Evolutionary conservation across 2,797 vertebrate genomes (phyloP).

Genomic region (Manis pentadactyla): DNA sequence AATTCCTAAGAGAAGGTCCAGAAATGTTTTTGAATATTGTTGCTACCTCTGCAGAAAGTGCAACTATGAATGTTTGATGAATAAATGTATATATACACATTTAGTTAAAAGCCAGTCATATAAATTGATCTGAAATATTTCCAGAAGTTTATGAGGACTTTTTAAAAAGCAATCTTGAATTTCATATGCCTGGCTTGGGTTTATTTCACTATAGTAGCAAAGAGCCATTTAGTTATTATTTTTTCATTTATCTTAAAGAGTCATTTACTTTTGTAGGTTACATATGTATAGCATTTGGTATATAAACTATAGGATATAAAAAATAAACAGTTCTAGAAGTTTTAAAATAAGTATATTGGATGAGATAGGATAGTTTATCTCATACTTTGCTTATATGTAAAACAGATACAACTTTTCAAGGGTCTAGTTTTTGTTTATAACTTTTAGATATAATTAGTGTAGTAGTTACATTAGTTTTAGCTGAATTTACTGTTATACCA

Average conservation of each 20-base stretch:
- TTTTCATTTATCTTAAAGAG: slow-evolving; percentile 18
- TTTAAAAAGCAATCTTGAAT: background rate
- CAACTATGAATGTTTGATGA: slow-evolving; percentile 29
- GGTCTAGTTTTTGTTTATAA: slow-evolving; percentile 33
- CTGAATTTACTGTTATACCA: background rate
- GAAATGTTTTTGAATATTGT: slow-evolving; percentile 23
- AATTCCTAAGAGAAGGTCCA: background rate
- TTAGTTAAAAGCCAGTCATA: slow-evolving; percentile 44
- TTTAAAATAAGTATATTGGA: background rate
- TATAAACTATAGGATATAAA: slow-evolving; percentile 19
- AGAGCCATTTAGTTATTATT: background rate
- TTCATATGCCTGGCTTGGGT: background rate
- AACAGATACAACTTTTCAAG: background rate
- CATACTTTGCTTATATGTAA: background rate
- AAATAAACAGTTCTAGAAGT: background rate
- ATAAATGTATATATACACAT: background rate
- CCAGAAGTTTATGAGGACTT: slow-evolving; percentile 9
- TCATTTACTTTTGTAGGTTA: slow-evolving; percentile 31
- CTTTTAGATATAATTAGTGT: background rate
- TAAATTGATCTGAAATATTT: slow-evolving; percentile 10
- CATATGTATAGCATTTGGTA: background rate
- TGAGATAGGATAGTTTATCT: background rate
- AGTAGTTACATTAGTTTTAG: slow-evolving; percentile 2
- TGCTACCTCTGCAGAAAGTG: background rate
- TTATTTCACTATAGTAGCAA: slow-evolving; percentile 44